phyloP scores from a whole-genome alignment of 1,140 invertebrate genomes.

The Tetraneura akinire region DNA sequence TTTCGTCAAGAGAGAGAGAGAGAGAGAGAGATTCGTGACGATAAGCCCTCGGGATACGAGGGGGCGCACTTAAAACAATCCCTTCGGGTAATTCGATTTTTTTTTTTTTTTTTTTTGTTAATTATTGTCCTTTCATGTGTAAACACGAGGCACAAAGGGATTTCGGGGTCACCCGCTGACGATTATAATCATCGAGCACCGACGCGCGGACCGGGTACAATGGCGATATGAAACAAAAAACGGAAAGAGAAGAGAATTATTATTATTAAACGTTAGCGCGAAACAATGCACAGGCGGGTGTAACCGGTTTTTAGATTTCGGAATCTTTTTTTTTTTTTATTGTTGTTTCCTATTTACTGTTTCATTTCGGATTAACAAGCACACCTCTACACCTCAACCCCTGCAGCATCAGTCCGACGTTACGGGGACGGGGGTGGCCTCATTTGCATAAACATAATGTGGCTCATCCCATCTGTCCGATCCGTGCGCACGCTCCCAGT shows the following conservation, averaged over 20 bases:
- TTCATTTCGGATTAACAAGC: constrained; percentile 50
- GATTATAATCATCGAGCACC: constrained; percentile 47
- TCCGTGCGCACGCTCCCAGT: constrained; percentile 16
- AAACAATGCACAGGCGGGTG: constrained; percentile 45
- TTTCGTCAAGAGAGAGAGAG: background rate
- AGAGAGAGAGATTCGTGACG: constrained; percentile 12
- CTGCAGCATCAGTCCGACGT: background rate
- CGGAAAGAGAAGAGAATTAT: constrained; percentile 32
- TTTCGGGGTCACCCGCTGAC: constrained; percentile 45
- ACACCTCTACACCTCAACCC: background rate
- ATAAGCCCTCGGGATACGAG: constrained; percentile 32
- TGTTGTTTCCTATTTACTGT: constrained; percentile 46
- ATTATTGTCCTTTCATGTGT: constrained; percentile 52
- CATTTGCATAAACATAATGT: constrained; percentile 50
- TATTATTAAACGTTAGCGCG: constrained; percentile 48
- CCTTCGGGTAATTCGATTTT: constrained; percentile 50
- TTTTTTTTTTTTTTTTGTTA: constrained; percentile 46
- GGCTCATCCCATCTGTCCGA: constrained; percentile 48
- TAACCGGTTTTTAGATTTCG: constrained; percentile 50
- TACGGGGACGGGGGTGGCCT: background rate
- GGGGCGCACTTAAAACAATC: constrained; percentile 50
- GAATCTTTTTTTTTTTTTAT: constrained; percentile 41
- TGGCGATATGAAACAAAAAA: constrained; percentile 44
- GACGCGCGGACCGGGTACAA: constrained; percentile 27
- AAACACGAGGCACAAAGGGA: constrained; percentile 46